Base-by-base conservation (phyloP, 92 coral and sea anemone genomes). In the Diadumene lineata region DNA sequence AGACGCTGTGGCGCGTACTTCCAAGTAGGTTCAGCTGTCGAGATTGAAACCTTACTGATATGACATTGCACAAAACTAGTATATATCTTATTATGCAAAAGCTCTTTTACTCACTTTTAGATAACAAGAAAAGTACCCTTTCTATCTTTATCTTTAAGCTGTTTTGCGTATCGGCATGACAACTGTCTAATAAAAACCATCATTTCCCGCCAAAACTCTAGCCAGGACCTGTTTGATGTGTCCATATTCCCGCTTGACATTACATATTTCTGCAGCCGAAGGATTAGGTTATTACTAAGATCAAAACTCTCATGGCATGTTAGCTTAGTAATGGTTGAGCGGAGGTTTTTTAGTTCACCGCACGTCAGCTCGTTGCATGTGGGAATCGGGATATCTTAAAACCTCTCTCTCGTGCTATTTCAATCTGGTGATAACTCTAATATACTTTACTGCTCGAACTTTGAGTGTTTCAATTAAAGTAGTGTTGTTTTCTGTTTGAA, bases 271-370 rank as follows among this genome's bases (percentile, higher is more conserved):
- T 19, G 48, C 74, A 31, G 60, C 34, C 57, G n/a, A 63, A 33
- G 82, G 82, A 78, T 78, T 78, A 78, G 64, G 18, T 53, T 69
- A 44, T 68, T 51, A 68, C 63, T 66, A 55, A 66, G 48, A 66
- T 60, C 63, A 57, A 33, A 73, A 15, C 43, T 29, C 19, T 48
- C 58, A 68, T 29, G 50, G 64, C 30, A 44, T 66, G 82, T 67
- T 78, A 60, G 60, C 72, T 66, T 78, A 67, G 82, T 78, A 66
- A 78, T 56, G 75, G 70, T 74, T 61, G 58, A 44, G 1, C 62
- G 27, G 27, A 23, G 15, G 43, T 62, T 28, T 11, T 60, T 74
- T 70, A 74, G 62, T 60, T 60, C 60, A 73, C 69, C 25, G 56
- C 72, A 67, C 56, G 43, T 56, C 56, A 72, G 32, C 24, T 24